Conservation (phyloP, 2,113 vertebrate genomes). For the Dicerorhinus sumatrensis region DNA sequence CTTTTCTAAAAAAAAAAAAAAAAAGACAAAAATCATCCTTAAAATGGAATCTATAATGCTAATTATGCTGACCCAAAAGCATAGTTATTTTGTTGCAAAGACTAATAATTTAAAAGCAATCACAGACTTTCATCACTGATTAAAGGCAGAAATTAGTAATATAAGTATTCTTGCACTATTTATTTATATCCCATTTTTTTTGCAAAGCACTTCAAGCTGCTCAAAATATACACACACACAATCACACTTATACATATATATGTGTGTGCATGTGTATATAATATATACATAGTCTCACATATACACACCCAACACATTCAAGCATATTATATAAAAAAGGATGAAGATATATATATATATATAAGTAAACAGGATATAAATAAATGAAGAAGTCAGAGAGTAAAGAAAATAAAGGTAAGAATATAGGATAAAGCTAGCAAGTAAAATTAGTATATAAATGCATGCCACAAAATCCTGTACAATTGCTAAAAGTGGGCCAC, state of each 20-base stretch:
- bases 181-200: slow-evolving; percentile 67
- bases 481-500: slow-evolving; percentile 40
- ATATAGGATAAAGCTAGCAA: slow-evolving; percentile 48
- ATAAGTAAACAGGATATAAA: slow-evolving; percentile 60
- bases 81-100: slow-evolving; percentile 51
- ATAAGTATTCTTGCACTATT: slow-evolving; percentile 21
- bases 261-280: neutral
- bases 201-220: slow-evolving; percentile 33
- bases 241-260: neutral
- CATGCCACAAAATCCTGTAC: slow-evolving; percentile 51
- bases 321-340: slow-evolving; percentile 14
- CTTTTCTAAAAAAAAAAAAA: slow-evolving; percentile 87
- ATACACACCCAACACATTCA: slow-evolving; percentile 14
- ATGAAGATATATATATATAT: neutral
- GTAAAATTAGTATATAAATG: slow-evolving; percentile 56
- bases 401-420: slow-evolving; percentile 63
- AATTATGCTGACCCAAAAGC: slow-evolving; percentile 60
- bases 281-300: neutral
- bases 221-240: neutral
- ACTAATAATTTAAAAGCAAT: slow-evolving; percentile 54
- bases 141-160: slow-evolving; percentile 62
- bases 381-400: slow-evolving; percentile 44
- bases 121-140: slow-evolving; percentile 40
- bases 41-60: slow-evolving; percentile 58
- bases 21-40: slow-evolving; percentile 62